Percentiles rank a stretch among this genome's conserved stretches.
Conservation (phyloP, 2,888 invertebrate genomes). For the Cistogaster globosa region DNA sequence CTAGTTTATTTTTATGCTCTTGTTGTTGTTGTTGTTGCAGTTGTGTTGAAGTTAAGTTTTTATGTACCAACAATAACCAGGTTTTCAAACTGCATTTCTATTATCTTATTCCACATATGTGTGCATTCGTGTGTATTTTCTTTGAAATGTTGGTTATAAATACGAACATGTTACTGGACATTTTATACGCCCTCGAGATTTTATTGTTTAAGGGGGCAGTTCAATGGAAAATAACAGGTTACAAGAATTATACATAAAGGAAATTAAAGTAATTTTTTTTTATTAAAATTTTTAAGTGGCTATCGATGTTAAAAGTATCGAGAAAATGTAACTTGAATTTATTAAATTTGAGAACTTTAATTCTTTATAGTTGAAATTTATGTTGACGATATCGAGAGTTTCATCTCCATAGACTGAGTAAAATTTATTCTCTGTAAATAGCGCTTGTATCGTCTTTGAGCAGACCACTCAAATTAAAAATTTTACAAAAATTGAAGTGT, state of each 20-base stretch:
- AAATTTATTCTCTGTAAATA: no score
- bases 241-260: background rate
- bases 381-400: no score
- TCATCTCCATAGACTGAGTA: no score
- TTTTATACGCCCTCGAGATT: conserved; percentile 46
- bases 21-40: conserved; percentile 22
- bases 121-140: conserved; percentile 22
- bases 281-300: no score
- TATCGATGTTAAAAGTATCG: no score
- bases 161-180: conserved; percentile 35
- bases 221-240: background rate
- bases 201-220: background rate
- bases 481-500: no score
- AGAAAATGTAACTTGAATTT: no score
- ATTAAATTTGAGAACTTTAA: no score
- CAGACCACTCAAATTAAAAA: no score
- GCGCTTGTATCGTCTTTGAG: no score
- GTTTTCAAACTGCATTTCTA: conserved; percentile 33
- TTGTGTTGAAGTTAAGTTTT: conserved; percentile 36
- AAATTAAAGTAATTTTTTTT: no score
- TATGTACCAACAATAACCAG: conserved; percentile 32
- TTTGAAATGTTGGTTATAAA: conserved; percentile 28
- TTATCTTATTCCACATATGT: background rate
- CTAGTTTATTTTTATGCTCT: background rate
- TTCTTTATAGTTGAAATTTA: no score